These are phyloP conservation scores for Steinernema carpocapsae DNA, from an alignment of 2,888 invertebrate species.

Conservation along the genomic window DNA sequence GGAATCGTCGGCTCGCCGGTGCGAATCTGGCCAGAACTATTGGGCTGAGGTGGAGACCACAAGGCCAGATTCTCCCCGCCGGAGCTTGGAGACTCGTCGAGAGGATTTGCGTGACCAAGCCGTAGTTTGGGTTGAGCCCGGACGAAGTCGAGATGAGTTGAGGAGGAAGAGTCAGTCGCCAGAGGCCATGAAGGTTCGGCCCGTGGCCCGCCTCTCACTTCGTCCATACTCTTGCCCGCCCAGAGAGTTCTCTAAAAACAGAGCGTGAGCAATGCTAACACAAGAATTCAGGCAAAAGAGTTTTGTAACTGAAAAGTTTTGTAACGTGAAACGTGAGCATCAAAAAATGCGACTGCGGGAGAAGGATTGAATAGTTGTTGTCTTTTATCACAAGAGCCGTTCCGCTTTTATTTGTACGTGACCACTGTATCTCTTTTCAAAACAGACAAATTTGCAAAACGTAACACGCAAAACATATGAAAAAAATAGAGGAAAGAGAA, in stretches of 20 bases:
- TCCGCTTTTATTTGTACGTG: slow-evolving; percentile 16
- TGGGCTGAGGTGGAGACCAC: background rate
- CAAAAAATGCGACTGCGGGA: too few species aligned
- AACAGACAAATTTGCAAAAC: slow-evolving; percentile 9
- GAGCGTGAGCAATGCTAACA: too few species aligned
- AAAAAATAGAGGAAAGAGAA: background rate
- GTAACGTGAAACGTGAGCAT: too few species aligned
- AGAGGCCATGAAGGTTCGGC: background rate
- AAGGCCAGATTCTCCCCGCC: background rate
- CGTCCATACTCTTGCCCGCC: slow-evolving; percentile 21
- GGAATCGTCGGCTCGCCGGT: background rate
- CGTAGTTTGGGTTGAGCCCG: slow-evolving; percentile 15
- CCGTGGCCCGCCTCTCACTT: slow-evolving; percentile 7
- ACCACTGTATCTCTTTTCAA: background rate
- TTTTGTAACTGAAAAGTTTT: too few species aligned
- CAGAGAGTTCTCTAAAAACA: background rate
- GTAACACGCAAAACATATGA: slow-evolving; percentile 4
- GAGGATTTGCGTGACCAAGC: background rate
- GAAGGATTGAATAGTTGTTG: too few species aligned
- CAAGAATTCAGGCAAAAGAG: too few species aligned
- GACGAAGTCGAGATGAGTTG: background rate
- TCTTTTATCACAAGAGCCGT: background rate
- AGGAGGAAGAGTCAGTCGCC: background rate
- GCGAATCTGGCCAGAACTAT: background rate
- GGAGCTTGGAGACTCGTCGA: background rate